Conservation (phyloP, 2,113 vertebrate species). For the Aspidoscelis tigris region DNA sequence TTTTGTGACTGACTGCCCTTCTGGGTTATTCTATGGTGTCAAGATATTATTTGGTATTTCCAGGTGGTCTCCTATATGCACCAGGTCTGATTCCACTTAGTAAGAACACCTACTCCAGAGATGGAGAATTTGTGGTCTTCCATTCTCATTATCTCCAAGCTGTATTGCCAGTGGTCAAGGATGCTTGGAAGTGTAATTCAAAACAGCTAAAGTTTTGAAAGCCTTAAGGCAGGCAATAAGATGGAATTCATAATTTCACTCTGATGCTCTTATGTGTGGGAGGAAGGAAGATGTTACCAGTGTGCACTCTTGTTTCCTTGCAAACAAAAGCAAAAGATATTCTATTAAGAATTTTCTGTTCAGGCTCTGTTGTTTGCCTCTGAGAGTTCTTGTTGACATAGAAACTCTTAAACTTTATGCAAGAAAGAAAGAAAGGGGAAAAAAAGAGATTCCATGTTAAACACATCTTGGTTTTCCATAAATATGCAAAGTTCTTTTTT, state of each 20-base stretch:
- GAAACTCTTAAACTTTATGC: background rate
- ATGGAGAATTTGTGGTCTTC: background rate
- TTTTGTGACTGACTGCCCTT: too few species aligned
- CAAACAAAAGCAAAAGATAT: conserved; percentile 7
- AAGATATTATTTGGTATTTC: too few species aligned
- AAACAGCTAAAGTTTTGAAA: too few species aligned
- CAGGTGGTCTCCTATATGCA: too few species aligned
- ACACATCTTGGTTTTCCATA: conserved; percentile 4
- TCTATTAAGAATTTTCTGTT: conserved; percentile 51
- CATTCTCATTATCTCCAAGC: too few species aligned
- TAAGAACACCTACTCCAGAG: background rate
- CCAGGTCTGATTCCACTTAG: too few species aligned
- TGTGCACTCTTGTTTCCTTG: conserved; percentile 22
- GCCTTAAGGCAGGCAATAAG: background rate
- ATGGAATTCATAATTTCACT: background rate
- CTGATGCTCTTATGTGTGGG: too few species aligned
- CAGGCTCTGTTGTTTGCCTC: background rate
- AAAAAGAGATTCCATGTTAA: background rate
- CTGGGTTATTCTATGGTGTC: too few species aligned
- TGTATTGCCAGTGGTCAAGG: too few species aligned
- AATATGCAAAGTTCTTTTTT: background rate
- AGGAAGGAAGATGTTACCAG: background rate
- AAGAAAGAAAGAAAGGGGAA: background rate
- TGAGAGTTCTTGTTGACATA: conserved; percentile 38
- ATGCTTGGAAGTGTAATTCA: too few species aligned